Percentiles rank a stretch among this genome's conserved stretches.
phyloP scores from a whole-genome alignment of 1,140 invertebrate species.

The Micrasema longulum region DNA sequence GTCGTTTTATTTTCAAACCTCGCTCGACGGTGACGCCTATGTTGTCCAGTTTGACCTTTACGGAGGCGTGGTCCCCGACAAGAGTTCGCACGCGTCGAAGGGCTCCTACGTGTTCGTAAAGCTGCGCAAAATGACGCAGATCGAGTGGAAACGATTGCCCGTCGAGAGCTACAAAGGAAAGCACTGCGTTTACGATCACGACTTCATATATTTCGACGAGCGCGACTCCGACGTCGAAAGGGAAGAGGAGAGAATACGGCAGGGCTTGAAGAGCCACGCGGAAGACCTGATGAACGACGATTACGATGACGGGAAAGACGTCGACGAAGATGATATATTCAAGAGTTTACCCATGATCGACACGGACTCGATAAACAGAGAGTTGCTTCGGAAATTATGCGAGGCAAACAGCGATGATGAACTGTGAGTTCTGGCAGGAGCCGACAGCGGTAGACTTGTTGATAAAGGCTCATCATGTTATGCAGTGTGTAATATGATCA shows the following conservation, averaged over 20 bases:
- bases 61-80: background rate
- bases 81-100: slow-evolving; percentile 5
- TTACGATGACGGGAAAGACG: background rate
- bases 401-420: background rate
- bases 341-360: background rate
- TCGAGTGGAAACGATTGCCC: slow-evolving; percentile 3
- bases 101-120: slow-evolving; percentile 17
- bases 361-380: background rate
- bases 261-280: background rate
- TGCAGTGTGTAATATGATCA: no score
- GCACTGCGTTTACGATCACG: slow-evolving; percentile 23
- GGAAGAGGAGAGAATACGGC: slow-evolving; percentile 13
- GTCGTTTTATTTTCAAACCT: slow-evolving; percentile 18
- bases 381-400: background rate
- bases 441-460: background rate
- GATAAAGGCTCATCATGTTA: no score
- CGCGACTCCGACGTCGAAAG: slow-evolving; percentile 20
- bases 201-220: slow-evolving; percentile 4
- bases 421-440: background rate
- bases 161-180: slow-evolving; percentile 1
- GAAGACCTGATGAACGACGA: slow-evolving; percentile 2
- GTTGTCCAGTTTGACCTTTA: slow-evolving; percentile 8
- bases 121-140: slow-evolving; percentile 16
- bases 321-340: slow-evolving; percentile 3
- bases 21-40: slow-evolving; percentile 6